Percentiles rank a stretch among this genome's conserved stretches.
Evolutionary conservation across 2,113 vertebrate species (phyloP).

Genomic region (Cheilinus undulatus): DNA sequence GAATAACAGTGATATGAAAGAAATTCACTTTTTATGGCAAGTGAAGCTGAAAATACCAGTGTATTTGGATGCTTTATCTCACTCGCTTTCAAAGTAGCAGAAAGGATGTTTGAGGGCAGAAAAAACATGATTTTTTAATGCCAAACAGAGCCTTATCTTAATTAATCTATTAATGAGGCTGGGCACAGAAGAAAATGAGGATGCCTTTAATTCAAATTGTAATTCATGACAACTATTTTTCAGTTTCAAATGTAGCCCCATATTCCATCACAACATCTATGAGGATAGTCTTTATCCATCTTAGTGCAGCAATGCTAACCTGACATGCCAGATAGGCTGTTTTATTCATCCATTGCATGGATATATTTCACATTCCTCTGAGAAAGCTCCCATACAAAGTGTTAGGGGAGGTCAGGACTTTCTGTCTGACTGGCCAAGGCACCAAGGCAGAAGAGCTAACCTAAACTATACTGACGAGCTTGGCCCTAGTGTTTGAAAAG

Average conservation of each 20-base stretch:
- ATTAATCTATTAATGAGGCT: not conserved
- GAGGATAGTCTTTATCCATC: not conserved
- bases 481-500: too few species aligned
- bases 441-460: too few species aligned
- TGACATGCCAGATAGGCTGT: too few species aligned
- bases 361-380: too few species aligned
- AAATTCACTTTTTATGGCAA: conserved; percentile 34
- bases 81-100: not conserved
- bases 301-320: not conserved
- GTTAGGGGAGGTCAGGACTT: too few species aligned
- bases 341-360: too few species aligned
- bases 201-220: not conserved
- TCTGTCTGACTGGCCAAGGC: too few species aligned
- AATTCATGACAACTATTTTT: too few species aligned
- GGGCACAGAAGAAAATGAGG: not conserved
- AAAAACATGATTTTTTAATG: not conserved
- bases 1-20: conserved; percentile 41
- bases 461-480: too few species aligned
- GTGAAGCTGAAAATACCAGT: conserved; percentile 24
- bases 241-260: not conserved
- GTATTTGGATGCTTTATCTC: conserved; percentile 23
- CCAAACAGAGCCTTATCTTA: not conserved
- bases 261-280: not conserved
- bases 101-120: not conserved
- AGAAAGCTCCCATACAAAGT: too few species aligned